Percentiles rank a stretch among this genome's conserved stretches.
Evolutionary conservation across 1,140 invertebrate genomes (phyloP).

Genomic region (Ceratosolen solmsi): DNA sequence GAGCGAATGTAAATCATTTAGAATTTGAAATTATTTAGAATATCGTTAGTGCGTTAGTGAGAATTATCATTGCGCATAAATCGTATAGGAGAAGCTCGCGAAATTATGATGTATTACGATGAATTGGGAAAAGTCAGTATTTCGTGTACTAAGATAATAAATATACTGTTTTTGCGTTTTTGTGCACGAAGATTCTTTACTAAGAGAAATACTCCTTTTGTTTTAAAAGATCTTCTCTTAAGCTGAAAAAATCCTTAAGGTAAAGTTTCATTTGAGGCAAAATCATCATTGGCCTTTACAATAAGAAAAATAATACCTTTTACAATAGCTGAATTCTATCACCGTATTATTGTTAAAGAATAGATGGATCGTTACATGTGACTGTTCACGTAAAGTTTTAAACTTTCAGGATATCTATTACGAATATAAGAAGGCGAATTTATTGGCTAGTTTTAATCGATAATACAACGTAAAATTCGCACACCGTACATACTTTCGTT

Average conservation of each 20-base stretch:
- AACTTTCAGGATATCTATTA: too few species aligned
- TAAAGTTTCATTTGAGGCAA: neutral
- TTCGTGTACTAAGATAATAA: slow-evolving; percentile 5
- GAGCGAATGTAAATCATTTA: neutral
- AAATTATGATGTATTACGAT: slow-evolving; percentile 1
- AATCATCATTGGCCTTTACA: neutral
- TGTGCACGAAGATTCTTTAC: neutral
- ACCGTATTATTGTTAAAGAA: too few species aligned
- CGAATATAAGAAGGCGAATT: too few species aligned
- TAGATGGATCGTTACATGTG: too few species aligned
- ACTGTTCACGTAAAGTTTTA: too few species aligned
- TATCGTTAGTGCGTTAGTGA: neutral
- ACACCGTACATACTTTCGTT: too few species aligned
- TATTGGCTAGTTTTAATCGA: too few species aligned
- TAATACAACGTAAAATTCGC: too few species aligned
- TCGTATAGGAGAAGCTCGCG: neutral
- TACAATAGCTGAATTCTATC: too few species aligned
- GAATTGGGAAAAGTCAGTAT: slow-evolving; percentile 14
- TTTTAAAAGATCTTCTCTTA: neutral
- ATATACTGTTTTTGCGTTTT: slow-evolving; percentile 2
- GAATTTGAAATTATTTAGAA: neutral
- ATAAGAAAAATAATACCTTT: neutral
- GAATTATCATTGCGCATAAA: neutral
- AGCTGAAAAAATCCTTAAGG: neutral
- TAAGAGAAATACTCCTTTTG: slow-evolving; percentile 2